A percentile compares a stretch with the other conserved stretches of the same genome.
Conservation (phyloP, 2,113 vertebrate species). For the Nothobranchius furzeri region DNA sequence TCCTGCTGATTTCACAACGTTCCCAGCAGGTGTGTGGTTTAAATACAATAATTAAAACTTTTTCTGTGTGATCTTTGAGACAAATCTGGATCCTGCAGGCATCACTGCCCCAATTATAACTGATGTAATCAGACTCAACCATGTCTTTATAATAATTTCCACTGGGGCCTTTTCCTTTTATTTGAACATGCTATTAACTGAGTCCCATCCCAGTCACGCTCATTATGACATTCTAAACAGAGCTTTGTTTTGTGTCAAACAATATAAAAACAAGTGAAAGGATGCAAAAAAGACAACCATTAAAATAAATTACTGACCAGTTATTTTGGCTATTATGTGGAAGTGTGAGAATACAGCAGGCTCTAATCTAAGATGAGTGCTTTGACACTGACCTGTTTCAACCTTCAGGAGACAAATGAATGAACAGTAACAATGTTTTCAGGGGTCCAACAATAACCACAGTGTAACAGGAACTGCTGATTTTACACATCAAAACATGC, state of each 20-base stretch:
- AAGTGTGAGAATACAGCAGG: conserved; percentile 65
- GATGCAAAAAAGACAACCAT: conserved; percentile 62
- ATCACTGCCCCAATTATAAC: conserved; percentile 79
- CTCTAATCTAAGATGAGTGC: conserved; percentile 53
- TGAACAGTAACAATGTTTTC: background rate
- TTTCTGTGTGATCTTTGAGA: conserved; percentile 35
- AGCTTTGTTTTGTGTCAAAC: conserved; percentile 75
- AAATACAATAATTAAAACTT: background rate
- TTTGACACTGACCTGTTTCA: conserved; percentile 69
- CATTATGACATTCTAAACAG: conserved; percentile 82
- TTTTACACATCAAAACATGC: too few relatives aligned
- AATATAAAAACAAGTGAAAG: conserved; percentile 35
- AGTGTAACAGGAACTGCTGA: background rate
- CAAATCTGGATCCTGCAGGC: conserved; percentile 64
- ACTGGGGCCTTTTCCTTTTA: conserved; percentile 69
- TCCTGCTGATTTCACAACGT: background rate
- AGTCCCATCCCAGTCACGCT: conserved; percentile 78
- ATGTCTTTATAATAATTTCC: conserved; percentile 74
- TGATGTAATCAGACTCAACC: conserved; percentile 81
- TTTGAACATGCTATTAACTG: conserved; percentile 87
- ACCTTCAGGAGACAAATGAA: conserved; percentile 37
- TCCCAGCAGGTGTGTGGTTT: conserved; percentile 37
- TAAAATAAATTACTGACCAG: conserved; percentile 86
- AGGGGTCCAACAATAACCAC: background rate
- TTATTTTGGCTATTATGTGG: conserved; percentile 84